Percentiles rank a stretch among this genome's conserved stretches.
These are phyloP conservation scores for Erithacus rubecula DNA, from an alignment of 2,797 vertebrate genomes.

Conservation along the genomic window DNA sequence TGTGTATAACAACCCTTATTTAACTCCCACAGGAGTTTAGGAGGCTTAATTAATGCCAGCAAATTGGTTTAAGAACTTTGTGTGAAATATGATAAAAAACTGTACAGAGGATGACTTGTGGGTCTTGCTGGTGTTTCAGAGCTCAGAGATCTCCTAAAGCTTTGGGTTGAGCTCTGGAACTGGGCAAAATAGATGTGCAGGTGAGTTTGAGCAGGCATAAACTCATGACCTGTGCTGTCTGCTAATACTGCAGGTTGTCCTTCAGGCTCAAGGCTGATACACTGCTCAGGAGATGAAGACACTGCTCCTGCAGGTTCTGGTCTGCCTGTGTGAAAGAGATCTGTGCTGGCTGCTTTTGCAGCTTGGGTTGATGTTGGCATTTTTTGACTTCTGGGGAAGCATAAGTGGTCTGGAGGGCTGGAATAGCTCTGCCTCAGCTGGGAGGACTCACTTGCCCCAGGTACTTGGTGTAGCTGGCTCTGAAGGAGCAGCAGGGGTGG, in stretches of 20 bases:
- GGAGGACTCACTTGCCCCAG: not conserved
- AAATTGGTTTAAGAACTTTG: not conserved
- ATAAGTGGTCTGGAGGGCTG: not conserved
- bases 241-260: not conserved
- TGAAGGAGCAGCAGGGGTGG: not conserved
- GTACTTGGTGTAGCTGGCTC: rapidly evolving
- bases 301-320: not conserved
- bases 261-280: not conserved
- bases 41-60: not conserved
- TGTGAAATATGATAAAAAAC: not conserved
- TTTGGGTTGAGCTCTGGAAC: not conserved
- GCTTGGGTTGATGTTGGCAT: not conserved
- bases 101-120: not conserved
- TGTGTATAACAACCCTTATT: not conserved
- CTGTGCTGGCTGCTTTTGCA: not conserved
- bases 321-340: not conserved
- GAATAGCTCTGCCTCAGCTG: not conserved
- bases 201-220: not conserved
- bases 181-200: not conserved
- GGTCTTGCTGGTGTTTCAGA: not conserved
- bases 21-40: not conserved
- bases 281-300: not conserved
- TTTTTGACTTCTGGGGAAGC: not conserved
- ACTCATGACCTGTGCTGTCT: not conserved
- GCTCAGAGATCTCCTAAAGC: not conserved